Conservation (phyloP, 2,888 invertebrate species). For the Polylopha cassiicola region DNA sequence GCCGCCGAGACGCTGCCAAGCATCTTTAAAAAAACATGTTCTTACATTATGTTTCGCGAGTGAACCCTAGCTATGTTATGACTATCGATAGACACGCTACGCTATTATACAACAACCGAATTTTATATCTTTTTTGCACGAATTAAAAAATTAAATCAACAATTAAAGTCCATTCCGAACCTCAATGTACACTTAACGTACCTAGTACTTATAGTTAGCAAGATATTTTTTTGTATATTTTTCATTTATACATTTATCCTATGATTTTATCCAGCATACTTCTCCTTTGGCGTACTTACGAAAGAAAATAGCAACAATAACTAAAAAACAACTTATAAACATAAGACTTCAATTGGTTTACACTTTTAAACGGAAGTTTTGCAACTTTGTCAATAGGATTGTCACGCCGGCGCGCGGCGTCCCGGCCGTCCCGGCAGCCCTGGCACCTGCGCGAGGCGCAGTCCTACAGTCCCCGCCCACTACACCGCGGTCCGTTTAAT, state of each 20-base stretch:
- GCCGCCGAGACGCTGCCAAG: constrained; percentile 43
- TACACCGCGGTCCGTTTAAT: no score
- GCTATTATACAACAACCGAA: constrained; percentile 67
- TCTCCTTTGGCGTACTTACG: constrained; percentile 70
- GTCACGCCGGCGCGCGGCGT: no score
- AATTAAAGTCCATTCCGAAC: constrained; percentile 9
- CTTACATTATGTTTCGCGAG: constrained; percentile 45
- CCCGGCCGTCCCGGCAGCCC: constrained; percentile 6
- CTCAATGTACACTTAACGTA: constrained; percentile 36
- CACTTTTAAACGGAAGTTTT: constrained; percentile 7
- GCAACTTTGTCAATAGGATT: no score
- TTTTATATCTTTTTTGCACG: constrained; percentile 26
- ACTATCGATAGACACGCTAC: constrained; percentile 28
- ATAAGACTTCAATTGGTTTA: constrained; percentile 23
- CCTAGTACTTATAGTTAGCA: constrained; percentile 47
- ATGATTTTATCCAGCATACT: constrained; percentile 42
- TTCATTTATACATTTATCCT: constrained; percentile 62
- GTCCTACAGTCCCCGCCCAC: no score
- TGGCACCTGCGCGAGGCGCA: no score
- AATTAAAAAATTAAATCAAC: constrained; percentile 13
- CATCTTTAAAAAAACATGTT: constrained; percentile 52
- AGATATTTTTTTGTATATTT: constrained; percentile 62
- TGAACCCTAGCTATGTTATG: constrained; percentile 37
- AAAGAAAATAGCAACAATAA: constrained; percentile 64
- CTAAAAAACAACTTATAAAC: constrained; percentile 68